Base-by-base conservation (phyloP, 2,797 vertebrate species). In the Leuciscus waleckii region DNA sequence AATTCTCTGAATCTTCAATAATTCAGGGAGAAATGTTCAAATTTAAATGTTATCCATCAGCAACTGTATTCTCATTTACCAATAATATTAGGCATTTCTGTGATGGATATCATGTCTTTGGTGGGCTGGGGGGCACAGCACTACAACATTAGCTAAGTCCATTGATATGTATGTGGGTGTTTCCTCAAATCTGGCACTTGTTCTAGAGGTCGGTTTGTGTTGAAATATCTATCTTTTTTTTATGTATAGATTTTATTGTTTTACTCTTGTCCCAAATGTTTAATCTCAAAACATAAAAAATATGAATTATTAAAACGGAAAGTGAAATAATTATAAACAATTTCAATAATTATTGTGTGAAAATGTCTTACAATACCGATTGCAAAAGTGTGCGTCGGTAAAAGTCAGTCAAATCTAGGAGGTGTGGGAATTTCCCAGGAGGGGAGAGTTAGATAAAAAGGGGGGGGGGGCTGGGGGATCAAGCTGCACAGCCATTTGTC, bases 61-160 rank as follows among this genome's bases (percentile, higher is more conserved):
- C 13, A 16, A 41, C 11, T 58, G 35, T 58, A 43, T 73, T 82
- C 17, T 61, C 37, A 76, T 76, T 76, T 76, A 76, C 74, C 35
- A 56, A 76, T 76, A n/a, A 37, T 56, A 35, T 35, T 75, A 76
- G 21, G 49, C 49, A 37, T 76, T 76, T 56, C 11, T 76, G 74
- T 76, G 74, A 76, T 76, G 49, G 46, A 75, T 54, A 10, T 37
- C 19, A 54, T 21, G 10, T 58, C 23, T 41, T 14, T 56, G 5
- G 23, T 41, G 49, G 79, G 49, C 67, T 3, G 0, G 8, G 35
- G 23, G 21, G 35, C 35, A 70, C 21, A 70, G 26, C 49, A 71
- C 67, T 56, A 70, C 35, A 58, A 43, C 39, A 71, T 71, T 29
- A 29, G 37, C 21, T 13, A 21, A 41, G 67, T 54, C 67, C 8